Evolutionary conservation across 2,113 vertebrate species (phyloP).

Genomic region (Peromyscus polionotus): DNA sequence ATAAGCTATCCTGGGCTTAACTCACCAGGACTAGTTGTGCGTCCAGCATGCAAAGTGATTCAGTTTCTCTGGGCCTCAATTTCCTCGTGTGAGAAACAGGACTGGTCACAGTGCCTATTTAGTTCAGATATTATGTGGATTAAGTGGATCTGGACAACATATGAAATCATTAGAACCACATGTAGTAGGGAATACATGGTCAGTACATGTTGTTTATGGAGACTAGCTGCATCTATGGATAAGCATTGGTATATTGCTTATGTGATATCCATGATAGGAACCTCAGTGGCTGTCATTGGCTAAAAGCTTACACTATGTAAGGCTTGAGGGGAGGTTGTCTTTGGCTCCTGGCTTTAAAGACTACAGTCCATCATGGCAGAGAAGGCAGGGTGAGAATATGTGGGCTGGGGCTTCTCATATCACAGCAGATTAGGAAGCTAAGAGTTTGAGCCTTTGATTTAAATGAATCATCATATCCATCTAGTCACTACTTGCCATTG

Average conservation of each 20-base stretch:
- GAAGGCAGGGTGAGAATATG: neutral
- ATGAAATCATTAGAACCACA: neutral
- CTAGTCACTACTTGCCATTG: too few relatives aligned
- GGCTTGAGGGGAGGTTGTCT: neutral
- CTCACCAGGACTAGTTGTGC: neutral
- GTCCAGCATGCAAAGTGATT: neutral
- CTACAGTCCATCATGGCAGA: too few relatives aligned
- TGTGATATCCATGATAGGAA: neutral
- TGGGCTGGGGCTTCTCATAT: neutral
- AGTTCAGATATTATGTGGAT: neutral
- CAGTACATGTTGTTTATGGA: neutral
- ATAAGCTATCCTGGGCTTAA: neutral
- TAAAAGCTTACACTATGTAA: neutral
- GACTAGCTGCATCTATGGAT: fast-evolving
- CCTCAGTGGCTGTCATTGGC: neutral
- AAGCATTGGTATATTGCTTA: neutral
- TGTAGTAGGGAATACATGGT: neutral
- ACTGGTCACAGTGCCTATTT: neutral
- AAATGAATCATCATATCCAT: neutral
- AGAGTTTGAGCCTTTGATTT: neutral
- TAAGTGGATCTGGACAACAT: neutral
- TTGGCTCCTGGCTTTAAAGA: neutral
- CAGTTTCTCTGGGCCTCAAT: neutral
- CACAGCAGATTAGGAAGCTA: neutral
- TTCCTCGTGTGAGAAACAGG: neutral